phyloP scores from a whole-genome alignment of 1,140 invertebrate species.

The Leptinotarsa texana region DNA sequence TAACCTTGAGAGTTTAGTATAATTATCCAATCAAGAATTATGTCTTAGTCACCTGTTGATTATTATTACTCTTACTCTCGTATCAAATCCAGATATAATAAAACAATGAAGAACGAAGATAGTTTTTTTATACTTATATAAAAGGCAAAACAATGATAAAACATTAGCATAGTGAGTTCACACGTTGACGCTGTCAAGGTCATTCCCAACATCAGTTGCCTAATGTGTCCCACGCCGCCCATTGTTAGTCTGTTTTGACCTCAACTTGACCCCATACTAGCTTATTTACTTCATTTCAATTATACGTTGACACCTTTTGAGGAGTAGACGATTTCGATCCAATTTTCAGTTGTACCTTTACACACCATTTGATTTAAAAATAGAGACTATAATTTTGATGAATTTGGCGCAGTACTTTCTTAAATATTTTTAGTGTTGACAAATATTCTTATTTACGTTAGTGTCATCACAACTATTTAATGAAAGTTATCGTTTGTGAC shows the following conservation, averaged over 20 bases:
- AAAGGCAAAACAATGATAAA: constrained; percentile 35
- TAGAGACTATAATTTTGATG: not conserved
- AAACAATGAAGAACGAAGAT: constrained; percentile 20
- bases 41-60: constrained; percentile 19
- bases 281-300: constrained; percentile 24
- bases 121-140: constrained; percentile 28
- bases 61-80: constrained; percentile 20
- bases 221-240: constrained; percentile 39
- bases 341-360: not conserved
- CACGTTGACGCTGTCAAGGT: constrained; percentile 45
- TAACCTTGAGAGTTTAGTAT: not conserved
- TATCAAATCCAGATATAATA: constrained; percentile 27
- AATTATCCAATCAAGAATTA: constrained; percentile 7
- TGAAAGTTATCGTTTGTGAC: no score
- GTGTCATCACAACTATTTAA: no score
- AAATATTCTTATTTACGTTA: no score
- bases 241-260: constrained; percentile 39
- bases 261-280: constrained; percentile 40
- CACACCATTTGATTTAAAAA: not conserved
- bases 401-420: no score
- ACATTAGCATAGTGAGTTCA: constrained; percentile 44
- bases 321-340: not conserved
- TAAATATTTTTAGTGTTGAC: no score
- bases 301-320: constrained; percentile 9
- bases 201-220: constrained; percentile 42